Conservation (phyloP, 2,113 vertebrate genomes). For the Atrichornis clamosus region DNA sequence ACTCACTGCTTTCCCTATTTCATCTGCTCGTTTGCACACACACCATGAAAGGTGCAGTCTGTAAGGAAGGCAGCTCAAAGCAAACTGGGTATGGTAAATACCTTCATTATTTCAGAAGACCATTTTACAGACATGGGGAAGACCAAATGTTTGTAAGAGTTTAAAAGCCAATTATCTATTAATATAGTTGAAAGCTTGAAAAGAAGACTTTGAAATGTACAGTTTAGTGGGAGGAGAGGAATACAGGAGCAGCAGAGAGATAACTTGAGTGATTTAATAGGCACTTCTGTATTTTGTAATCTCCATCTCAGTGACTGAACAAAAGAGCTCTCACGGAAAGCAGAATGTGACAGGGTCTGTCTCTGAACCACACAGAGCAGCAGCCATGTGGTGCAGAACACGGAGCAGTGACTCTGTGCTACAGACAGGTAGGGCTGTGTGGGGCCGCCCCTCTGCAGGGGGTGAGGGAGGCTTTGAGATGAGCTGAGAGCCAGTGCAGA, state of each 20-base stretch:
- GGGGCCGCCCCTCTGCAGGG: neutral
- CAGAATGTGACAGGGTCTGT: neutral
- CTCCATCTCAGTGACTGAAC: neutral
- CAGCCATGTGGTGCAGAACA: neutral
- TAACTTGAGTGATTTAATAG: neutral
- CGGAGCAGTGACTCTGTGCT: neutral
- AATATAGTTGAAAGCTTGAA: neutral
- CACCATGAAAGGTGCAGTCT: neutral
- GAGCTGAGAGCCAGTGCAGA: neutral
- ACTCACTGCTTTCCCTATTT: neutral
- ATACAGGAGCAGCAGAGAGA: neutral
- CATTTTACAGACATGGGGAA: neutral
- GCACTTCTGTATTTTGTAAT: neutral
- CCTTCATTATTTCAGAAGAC: neutral
- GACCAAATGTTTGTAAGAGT: neutral
- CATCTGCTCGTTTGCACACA: neutral
- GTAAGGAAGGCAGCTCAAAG: neutral
- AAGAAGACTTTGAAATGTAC: neutral
- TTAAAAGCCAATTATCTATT: neutral
- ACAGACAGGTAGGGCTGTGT: neutral
- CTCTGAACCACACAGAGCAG: neutral
- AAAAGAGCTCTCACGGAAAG: neutral
- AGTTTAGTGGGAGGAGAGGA: neutral
- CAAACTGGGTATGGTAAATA: neutral
- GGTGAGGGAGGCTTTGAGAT: neutral